Evolutionary conservation across 2,888 invertebrate species (phyloP), one percentile per base, ranked within the genome.

Genomic region (Papilio gigon): DNA sequence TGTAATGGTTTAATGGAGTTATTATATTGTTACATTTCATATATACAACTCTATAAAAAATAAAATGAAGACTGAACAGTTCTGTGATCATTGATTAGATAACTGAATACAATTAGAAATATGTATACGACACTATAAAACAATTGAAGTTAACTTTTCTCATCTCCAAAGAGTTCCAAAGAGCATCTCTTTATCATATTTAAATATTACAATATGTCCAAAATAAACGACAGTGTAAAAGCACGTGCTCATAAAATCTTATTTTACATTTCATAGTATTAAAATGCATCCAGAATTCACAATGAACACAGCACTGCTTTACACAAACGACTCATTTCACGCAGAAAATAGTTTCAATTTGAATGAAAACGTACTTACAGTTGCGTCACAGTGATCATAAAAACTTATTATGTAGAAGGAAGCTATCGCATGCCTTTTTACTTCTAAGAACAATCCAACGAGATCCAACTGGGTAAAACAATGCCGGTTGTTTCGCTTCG

Each of bases 301-400:
- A 64, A 40, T 59, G 64, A 12, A 20, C 25, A 27, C 56, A 58
- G 58, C 20, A 67, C 50, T 47, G 47, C 47, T 58, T 42, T 59
- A 62, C 71, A 62, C 66, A 71, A 64, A 64, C 53, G 42, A 63
- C 75, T 74, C 73, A 72, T 76, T 73, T 67, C 66, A 71, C 65
- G 65, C 76, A 68, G 70, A 71, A 74, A 66, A 67, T 75, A 73
- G 71, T 73, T 73, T 73, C 73, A 72, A 72, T 75, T 78, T 76
- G 76, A 78, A 78, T 76, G 78, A 77, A 80, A 80, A 78, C 76
- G 76, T 76, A 77, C 71, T 76, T 71, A 76, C 75, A 71, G 75
- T 81, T 77, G 77, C 80, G 76, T 82, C 79, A 82, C 79, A 80
- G 78, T 77, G 73, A 74, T 72, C 74, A 82, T 84, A 84, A 86